Base-by-base conservation (phyloP, 2,888 invertebrate genomes). In the Amitus sp. region DNA sequence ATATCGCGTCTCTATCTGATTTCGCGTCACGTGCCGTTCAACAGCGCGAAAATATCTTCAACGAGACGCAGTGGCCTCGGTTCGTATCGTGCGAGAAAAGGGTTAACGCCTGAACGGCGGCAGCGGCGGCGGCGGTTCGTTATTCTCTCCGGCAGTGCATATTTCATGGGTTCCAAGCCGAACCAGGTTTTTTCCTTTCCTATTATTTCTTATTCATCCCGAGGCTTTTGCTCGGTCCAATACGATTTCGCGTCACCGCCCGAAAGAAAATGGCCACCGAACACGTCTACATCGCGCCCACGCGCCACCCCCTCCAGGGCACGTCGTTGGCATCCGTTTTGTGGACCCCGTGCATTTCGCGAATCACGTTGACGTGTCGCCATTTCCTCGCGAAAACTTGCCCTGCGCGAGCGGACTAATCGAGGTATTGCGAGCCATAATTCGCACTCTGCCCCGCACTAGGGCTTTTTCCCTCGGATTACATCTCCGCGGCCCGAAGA, bases 321-420 rank as follows among this genome's bases (percentile, higher is more conserved):
- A 86, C 87, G 87, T 86, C 88, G 88, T 87, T 90, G 89, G 89
- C 90, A 90, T 90, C 90, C 88, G 87, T 87, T 88, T 86, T 88
- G 89, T 88, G 88, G 87, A 89, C 89, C 89, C 89, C 89, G 88
- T 86, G 60, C 64, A 87, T 84, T 85, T 86, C 85, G 86, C 83
- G 73, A 69, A 73, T 75, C 75, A 87, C 87, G 87, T 87, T 87
- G 87, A 87, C 87, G 87, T 87, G 86, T 87, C 88, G 88, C 88
- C 87, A 88, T 88, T 88, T 87, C 87, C 87, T 77, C 78, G 76
- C 78, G 62, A 61, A 62, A 73, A 75, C 70, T 72, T 74, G 69
- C 70, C 56, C 55, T 62, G 65, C 64, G 52, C 51, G 51, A 60
- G 45, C 56, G 58, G 47, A 49, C 52, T 61, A n/a, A 43, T 48